Conservation (phyloP, 2,797 vertebrate genomes). For the Enoplosus armatus region DNA sequence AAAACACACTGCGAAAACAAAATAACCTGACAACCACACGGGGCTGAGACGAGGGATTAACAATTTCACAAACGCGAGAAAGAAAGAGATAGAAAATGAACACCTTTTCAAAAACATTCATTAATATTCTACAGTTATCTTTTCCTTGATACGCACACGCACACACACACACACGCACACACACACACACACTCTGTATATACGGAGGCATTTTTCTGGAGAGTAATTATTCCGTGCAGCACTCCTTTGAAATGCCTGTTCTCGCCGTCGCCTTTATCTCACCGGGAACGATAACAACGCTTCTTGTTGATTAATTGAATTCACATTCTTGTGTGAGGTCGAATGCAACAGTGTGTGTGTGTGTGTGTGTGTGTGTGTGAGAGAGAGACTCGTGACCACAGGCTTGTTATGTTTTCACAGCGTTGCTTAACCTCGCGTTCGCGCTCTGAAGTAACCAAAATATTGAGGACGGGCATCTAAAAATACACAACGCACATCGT, state of each 20-base stretch:
- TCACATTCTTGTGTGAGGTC: constrained; percentile 33
- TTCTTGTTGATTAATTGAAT: constrained; percentile 66
- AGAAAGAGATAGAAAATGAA: constrained; percentile 31
- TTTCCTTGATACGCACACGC: constrained; percentile 7
- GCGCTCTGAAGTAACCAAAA: background rate
- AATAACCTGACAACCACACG: background rate
- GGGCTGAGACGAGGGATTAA: constrained; percentile 2
- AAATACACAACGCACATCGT: too few relatives aligned
- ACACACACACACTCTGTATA: constrained; percentile 7
- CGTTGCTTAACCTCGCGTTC: constrained; percentile 13
- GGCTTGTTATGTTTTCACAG: constrained; percentile 8
- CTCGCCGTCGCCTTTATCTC: constrained; percentile 48
- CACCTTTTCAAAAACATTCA: constrained; percentile 39
- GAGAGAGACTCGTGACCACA: background rate
- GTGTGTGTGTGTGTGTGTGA: constrained; percentile 15
- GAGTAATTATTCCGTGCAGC: constrained; percentile 51
- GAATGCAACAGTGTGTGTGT: constrained; percentile 7
- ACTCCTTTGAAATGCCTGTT: constrained; percentile 50
- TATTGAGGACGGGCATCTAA: background rate
- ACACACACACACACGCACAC: constrained; percentile 31
- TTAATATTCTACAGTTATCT: constrained; percentile 61
- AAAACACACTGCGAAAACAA: background rate
- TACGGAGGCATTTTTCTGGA: constrained; percentile 39
- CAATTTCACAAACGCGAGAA: constrained; percentile 2
- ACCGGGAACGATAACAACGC: constrained; percentile 52